These are phyloP conservation scores for Scylla paramamosain DNA, from an alignment of 1,140 invertebrate species.

Conservation along the genomic window DNA sequence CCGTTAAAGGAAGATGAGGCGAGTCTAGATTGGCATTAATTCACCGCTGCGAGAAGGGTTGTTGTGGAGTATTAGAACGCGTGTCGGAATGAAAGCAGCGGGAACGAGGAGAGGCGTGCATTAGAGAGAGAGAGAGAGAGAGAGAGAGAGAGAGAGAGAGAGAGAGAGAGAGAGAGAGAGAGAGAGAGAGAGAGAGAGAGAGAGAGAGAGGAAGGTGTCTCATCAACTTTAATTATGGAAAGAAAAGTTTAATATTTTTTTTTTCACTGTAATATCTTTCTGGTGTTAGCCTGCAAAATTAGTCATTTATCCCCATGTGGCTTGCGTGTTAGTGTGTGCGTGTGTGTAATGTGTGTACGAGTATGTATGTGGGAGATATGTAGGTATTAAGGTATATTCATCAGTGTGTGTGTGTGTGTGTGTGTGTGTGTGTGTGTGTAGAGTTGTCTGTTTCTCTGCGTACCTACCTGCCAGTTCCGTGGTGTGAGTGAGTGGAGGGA, in stretches of 20 bases:
- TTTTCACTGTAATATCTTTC: background rate
- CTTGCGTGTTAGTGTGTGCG: background rate
- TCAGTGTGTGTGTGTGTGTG: background rate
- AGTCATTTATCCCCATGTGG: background rate
- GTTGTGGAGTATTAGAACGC: background rate
- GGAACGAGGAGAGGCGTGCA: background rate
- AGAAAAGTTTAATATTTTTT: background rate
- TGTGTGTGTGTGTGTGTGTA: background rate
- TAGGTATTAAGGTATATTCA: no score
- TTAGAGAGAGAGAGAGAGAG: background rate
- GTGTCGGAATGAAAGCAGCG: background rate
- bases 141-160: background rate
- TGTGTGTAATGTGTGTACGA: no score
- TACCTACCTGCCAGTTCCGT: background rate
- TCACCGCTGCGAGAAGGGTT: background rate
- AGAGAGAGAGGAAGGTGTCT: background rate
- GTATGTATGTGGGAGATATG: no score
- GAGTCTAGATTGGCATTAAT: background rate
- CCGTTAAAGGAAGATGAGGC: background rate
- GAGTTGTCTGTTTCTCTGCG: background rate
- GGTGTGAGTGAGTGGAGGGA: no score
- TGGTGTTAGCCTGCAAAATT: background rate
- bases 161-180: conserved; percentile 11
- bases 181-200: conserved; percentile 19
- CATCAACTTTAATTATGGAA: background rate